Base-by-base conservation (phyloP, 1,140 invertebrate species). In the Macrotrachela quadricornifera region DNA sequence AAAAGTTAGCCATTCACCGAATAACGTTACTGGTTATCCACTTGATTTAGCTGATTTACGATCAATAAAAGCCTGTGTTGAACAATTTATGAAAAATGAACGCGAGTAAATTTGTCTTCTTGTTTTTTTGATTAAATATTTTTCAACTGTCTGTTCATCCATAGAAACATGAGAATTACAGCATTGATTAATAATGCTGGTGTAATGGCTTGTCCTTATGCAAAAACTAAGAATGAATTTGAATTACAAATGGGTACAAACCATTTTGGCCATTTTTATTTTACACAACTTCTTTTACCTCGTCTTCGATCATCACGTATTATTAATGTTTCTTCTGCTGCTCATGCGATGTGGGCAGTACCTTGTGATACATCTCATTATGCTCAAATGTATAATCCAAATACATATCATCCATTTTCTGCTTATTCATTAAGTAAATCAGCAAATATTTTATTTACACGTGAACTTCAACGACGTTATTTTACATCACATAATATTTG, bases 221-320 rank as follows among this genome's bases (percentile, higher is more conserved):
- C 64, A 1, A 65, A 66, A 46, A 86, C 82, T 1, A 69, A 75
- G 59, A 82, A 87, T 63, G 82, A 82, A 1, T 80, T 79, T 59
- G 85, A 88, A 66, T 76, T 77, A 18, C 84, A 87, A 61, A 79
- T 85, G 67, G 77, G 77, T 45, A 78, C 81, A 1, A 88, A 90
- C 65, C 85, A 86, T 64, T 70, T 88, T 56, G 79, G 80, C 13
- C 84, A 85, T 62, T 87, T 85, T 63, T 69, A 85, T 15, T 66
- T 90, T 1, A 87, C 82, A 1, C 76, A 80, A 64, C 70, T 84
- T n/a, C 69, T 90, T 11, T 59, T 83, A 37, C 77, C 81, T 13
- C 37, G 55, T 13, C 15, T 61, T 45, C 21, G 21, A 30, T 30
- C 21, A 30, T 2, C 21, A 30, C 21, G 21, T 30, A 30, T 30